A percentile compares a stretch with the other conserved stretches of the same genome.
Evolutionary conservation across 2,113 vertebrate species (phyloP).

Genomic region (Paradisaea rubra): DNA sequence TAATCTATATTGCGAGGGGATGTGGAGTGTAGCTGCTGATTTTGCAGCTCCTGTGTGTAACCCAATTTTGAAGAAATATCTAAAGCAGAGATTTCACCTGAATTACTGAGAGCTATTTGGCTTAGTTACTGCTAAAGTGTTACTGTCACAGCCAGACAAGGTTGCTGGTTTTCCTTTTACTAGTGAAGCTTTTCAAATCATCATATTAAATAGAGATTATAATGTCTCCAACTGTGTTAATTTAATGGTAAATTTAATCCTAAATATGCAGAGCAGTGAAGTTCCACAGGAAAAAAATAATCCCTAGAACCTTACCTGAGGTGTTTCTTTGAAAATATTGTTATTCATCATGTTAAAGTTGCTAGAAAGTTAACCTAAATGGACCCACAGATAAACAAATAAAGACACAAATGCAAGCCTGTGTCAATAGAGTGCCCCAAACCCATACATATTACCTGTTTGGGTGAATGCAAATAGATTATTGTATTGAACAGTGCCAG

Average conservation of each 20-base stretch:
- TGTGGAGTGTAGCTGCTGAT: not conserved
- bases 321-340: constrained; percentile 7
- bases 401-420: not conserved
- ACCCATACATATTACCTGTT: not conserved
- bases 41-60: constrained; percentile 9
- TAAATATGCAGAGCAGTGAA: constrained; percentile 40
- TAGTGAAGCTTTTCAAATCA: constrained; percentile 27
- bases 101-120: constrained; percentile 32
- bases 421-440: not conserved
- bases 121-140: constrained; percentile 22
- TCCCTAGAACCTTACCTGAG: not conserved
- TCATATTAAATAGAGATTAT: constrained; percentile 29
- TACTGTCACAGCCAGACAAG: not conserved
- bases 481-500: not conserved
- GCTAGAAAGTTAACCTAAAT: constrained; percentile 3
- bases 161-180: not conserved
- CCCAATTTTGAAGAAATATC: constrained; percentile 35
- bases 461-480: not conserved
- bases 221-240: constrained; percentile 34
- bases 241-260: constrained; percentile 63
- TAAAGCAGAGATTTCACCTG: not conserved
- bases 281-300: not conserved
- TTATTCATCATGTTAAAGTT: not conserved
- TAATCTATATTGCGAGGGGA: not conserved
- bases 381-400: not conserved